Evolutionary conservation across 1,140 invertebrate genomes (phyloP).

Genomic region (Paralvinella palmiformis): DNA sequence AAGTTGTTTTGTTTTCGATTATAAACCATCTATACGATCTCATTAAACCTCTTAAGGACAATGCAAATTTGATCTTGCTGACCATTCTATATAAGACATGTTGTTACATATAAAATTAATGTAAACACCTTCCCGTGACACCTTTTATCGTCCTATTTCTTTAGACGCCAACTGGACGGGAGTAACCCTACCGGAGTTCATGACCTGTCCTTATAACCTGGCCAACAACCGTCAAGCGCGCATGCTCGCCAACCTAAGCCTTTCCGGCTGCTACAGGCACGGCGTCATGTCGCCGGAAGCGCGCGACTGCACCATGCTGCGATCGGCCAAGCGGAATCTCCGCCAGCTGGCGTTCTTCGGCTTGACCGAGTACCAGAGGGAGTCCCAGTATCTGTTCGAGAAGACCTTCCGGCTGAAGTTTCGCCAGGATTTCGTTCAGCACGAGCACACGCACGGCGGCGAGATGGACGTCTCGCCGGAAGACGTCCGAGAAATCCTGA

Average conservation of each 20-base stretch:
- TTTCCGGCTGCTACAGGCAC: conserved; percentile 92
- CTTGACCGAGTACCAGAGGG: conserved; percentile 87
- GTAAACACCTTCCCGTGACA: too few relatives aligned
- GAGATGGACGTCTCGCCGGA: not conserved
- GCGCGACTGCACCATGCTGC: conserved; percentile 65
- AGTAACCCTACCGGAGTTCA: conserved; percentile 75
- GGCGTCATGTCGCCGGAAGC: conserved; percentile 59
- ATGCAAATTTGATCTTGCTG: too few relatives aligned
- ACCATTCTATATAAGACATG: too few relatives aligned
- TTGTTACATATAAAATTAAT: too few relatives aligned
- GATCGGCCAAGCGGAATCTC: conserved; percentile 91
- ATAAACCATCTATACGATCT: too few relatives aligned
- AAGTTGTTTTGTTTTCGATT: too few relatives aligned
- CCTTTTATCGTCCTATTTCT: too few relatives aligned
- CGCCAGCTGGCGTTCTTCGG: conserved; percentile 94
- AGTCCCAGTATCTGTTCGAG: conserved; percentile 94
- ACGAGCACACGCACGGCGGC: conserved; percentile 38
- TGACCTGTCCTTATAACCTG: conserved; percentile 83
- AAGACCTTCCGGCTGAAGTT: conserved; percentile 83
- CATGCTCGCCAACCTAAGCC: conserved; percentile 83
- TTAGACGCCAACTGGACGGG: conserved; percentile 47
- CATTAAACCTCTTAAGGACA: too few relatives aligned
- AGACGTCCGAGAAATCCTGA: conserved; percentile 21
- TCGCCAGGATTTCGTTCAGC: conserved; percentile 32
- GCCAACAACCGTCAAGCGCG: conserved; percentile 93